Conservation (phyloP, 2,797 vertebrate genomes). For the Brachyalestes nurse region DNA sequence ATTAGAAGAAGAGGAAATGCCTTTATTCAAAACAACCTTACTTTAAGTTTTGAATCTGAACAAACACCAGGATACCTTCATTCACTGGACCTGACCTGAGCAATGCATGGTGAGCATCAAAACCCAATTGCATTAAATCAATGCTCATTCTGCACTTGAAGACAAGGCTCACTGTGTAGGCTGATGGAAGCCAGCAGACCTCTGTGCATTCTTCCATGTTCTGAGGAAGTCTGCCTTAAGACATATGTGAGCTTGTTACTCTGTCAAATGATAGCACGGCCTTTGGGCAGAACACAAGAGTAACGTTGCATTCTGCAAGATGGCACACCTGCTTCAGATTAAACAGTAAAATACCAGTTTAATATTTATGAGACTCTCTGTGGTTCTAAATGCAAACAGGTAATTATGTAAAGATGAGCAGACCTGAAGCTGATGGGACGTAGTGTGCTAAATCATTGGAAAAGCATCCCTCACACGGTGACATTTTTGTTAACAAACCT, state of each 20-base stretch:
- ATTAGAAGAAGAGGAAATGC: background rate
- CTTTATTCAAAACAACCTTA: conserved; percentile 6
- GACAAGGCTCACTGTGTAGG: conserved; percentile 5
- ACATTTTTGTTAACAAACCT: background rate
- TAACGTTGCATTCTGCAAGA: background rate
- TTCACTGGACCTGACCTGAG: conserved; percentile 15
- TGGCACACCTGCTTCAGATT: conserved; percentile 53
- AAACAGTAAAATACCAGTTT: conserved; percentile 38
- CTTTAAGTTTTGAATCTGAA: background rate
- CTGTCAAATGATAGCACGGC: conserved; percentile 13
- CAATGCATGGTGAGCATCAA: conserved; percentile 23
- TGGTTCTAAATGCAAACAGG: conserved; percentile 30
- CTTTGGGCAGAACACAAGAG: conserved; percentile 12
- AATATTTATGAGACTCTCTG: conserved; percentile 46
- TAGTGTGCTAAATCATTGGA: background rate
- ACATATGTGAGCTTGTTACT: conserved; percentile 34
- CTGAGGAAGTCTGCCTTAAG: conserved; percentile 12
- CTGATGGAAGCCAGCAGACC: conserved; percentile 24
- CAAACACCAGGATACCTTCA: background rate
- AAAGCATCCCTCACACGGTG: background rate
- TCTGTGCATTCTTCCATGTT: background rate
- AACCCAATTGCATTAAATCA: conserved; percentile 15
- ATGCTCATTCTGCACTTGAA: background rate
- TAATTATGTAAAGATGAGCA: conserved; percentile 27
- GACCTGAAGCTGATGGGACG: conserved; percentile 5